A percentile compares a stretch with the other conserved stretches of the same genome.
These are phyloP conservation scores for Rhynchonema sp. DNA, from an alignment of 2,888 invertebrate genomes.

Conservation along the genomic window DNA sequence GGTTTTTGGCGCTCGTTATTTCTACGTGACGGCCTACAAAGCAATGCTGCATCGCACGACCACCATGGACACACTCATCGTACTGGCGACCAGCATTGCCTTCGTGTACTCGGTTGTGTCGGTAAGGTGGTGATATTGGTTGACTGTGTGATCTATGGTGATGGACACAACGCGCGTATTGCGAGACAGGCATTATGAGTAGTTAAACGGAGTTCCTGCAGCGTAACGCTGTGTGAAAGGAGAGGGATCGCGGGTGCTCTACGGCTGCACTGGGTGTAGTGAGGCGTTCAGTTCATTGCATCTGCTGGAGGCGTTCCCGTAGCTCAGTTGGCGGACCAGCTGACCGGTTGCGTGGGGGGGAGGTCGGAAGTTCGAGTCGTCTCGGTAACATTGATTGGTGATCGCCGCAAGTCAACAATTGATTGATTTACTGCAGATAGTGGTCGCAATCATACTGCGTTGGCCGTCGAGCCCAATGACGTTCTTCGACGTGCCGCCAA, in stretches of 20 bases:
- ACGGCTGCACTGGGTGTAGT: too few relatives aligned
- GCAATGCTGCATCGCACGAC: conserved; percentile 73
- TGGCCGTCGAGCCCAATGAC: conserved; percentile 72
- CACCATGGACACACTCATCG: conserved; percentile 98
- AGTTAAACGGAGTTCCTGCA: background rate
- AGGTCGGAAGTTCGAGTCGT: too few relatives aligned
- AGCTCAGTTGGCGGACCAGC: too few relatives aligned
- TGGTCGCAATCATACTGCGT: conserved; percentile 54
- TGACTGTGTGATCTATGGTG: too few relatives aligned
- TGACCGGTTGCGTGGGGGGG: conserved; percentile 17
- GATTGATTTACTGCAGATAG: too few relatives aligned
- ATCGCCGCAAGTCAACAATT: too few relatives aligned
- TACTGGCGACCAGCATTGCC: conserved; percentile 87
- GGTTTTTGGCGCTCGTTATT: conserved; percentile 85
- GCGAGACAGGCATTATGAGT: too few relatives aligned
- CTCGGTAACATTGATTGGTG: too few relatives aligned
- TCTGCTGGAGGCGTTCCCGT: too few relatives aligned
- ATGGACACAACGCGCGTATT: too few relatives aligned
- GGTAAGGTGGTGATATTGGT: too few relatives aligned
- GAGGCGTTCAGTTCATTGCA: too few relatives aligned
- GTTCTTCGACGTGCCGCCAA: conserved; percentile 97
- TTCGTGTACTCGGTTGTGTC: conserved; percentile 63
- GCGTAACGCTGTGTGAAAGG: background rate
- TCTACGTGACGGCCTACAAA: conserved; percentile 79
- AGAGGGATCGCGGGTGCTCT: conserved; percentile 9